Conservation (phyloP, 2,888 invertebrate species). For the Nasonovia ribisnigri region DNA sequence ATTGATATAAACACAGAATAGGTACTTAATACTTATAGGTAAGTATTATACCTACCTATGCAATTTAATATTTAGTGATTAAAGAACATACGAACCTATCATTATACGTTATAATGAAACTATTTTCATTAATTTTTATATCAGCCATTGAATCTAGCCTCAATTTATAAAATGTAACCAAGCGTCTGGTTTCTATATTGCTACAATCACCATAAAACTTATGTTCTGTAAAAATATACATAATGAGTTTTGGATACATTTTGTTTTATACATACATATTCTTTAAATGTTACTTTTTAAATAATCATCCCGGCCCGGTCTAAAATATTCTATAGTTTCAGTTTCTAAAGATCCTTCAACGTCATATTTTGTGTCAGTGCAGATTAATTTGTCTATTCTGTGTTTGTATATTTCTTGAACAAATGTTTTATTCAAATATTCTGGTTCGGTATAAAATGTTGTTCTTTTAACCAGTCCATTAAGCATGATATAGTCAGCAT, state of each 20-base stretch:
- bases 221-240: slow-evolving; percentile 19
- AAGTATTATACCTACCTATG: background rate
- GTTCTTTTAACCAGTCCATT: slow-evolving; percentile 81
- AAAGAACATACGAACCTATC: slow-evolving; percentile 16
- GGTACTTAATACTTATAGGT: background rate
- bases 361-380: slow-evolving; percentile 14
- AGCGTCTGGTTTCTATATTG: slow-evolving; percentile 1
- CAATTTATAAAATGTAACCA: slow-evolving; percentile 3
- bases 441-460: slow-evolving; percentile 76
- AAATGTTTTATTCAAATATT: slow-evolving; percentile 71
- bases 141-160: slow-evolving; percentile 61
- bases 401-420: slow-evolving; percentile 73
- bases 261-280: background rate
- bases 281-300: slow-evolving; percentile 32
- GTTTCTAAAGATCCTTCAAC: too few species aligned
- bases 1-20: background rate
- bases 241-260: background rate
- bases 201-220: background rate
- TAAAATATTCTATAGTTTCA: slow-evolving; percentile 37
- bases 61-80: background rate
- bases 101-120: background rate
- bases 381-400: slow-evolving; percentile 76
- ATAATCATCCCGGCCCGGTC: slow-evolving; percentile 40
- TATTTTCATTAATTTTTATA: background rate
- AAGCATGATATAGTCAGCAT: slow-evolving; percentile 80